Evolutionary conservation across 2,113 vertebrate species (phyloP), one percentile per base, ranked within the genome.

Genomic region (Cygnus buccinator): DNA sequence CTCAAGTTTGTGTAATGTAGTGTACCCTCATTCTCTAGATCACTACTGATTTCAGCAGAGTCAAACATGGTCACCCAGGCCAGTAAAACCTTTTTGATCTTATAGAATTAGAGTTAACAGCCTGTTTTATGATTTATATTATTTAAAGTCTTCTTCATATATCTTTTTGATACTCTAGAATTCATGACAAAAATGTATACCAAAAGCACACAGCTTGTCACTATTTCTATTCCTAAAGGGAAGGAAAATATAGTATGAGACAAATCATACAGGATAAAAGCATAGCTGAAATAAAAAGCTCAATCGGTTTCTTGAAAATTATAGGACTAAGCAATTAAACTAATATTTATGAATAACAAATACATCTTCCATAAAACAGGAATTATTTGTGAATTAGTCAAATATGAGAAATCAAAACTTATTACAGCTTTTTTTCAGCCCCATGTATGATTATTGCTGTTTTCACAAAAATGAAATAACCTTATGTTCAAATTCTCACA

Each of bases 401-500:
- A 86, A n/a, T 55, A 74, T 46, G 22, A 86, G 37, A 91, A 75
- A 16, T 44, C n/a, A 58, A 79, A 82, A 20, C 2, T 68, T 71
- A 68, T 26, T 89, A 23, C 21, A 72, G 13, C 9, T 72, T 89
- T 76, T 66, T 25, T 84, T 84, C 39, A 79, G 44, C 10, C 11
- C 5, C 52, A 19, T 66, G 13, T 14, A 85, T 87, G 9, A 70
- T 50, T 90, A 72, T 19, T 72, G 4, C 10, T 84, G 55, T 80
- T 90, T 94, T 83, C 44, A 80, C 43, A 59, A 74, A 94, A 71
- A 90, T 18, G 39, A 83, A 67, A 67, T 33, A 68, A 11, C 5
- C 17, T 33, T 90, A 46, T 94, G 96, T 94, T 89, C 68, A 94
- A 54, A 81, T 95, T 95, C 35, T 93, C 73, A 65, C 65, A 78